Base-by-base conservation (phyloP, 2,113 vertebrate species). In the Galbula dea region DNA sequence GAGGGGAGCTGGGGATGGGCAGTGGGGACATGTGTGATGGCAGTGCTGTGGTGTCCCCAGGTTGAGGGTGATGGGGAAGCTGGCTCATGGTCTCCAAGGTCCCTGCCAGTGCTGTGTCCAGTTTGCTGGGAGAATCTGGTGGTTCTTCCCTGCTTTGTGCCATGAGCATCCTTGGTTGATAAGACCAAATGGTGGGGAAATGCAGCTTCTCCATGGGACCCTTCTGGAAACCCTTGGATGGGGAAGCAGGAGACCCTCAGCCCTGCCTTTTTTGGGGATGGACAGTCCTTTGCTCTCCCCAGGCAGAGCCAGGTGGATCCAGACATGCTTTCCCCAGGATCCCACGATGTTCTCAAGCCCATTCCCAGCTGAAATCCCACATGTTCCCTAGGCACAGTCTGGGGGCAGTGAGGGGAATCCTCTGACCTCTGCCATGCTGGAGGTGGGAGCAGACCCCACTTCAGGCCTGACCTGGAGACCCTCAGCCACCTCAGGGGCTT, bases 91-190 rank as follows among this genome's bases (percentile, higher is more conserved):
- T 12, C 30, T 14, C 72, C 22, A 10, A 6, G 21, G 39, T 32
- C 69, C 41, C 57, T 5, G 1, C 13, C 68, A 12, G 18, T 2
- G 0, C 84, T 4, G 46, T 0, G 1, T 7, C 37, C 2, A 2
- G 2, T 39, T 51, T 41, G 13, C 43, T 41, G 55, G 1, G 14
- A 37, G 34, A 7, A 26, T 9, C 16, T 2, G 10, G 41, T 1
- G 36, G 12, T 24, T 78, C 8, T 59, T 32, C n/a, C 30, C 29
- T 23, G 9, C 67, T 18, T 45, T 2, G 17, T 22, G 52, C n/a
- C 68, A 45, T 1, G 2, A 30, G 37, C 62, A 58, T 48, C 71
- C 24, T 51, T 1, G 65, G 24, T 12, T 8, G 14, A 0, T 6
- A 55, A 22, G 67, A 43, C 22, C 12, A 46, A 1, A 37, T 0